Base-by-base conservation (phyloP, 1,140 invertebrate genomes). In the Hestina assimilis region DNA sequence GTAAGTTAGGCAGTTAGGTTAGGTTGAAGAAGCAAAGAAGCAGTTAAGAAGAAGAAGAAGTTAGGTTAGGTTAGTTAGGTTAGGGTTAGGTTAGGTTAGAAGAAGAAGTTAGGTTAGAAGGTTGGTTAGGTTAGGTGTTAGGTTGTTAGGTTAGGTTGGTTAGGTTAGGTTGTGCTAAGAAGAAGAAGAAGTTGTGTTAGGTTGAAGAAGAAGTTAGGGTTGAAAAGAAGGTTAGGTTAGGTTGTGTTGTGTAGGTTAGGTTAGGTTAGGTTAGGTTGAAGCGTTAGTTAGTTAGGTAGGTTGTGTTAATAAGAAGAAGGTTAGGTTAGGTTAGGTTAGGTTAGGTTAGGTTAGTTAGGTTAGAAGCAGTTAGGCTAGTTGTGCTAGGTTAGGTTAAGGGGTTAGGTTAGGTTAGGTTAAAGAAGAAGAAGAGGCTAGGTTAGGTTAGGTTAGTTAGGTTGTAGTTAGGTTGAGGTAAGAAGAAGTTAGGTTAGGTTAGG, bases 281-380 rank as follows among this genome's bases (percentile, higher is more conserved):
- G 29, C n/a, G n/a, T n/a, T n/a, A n/a, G n/a, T n/a, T n/a, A n/a
- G n/a, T n/a, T n/a, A n/a, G 29, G 3, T 3, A 33, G 29, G 29
- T 33, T 33, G 9, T 3, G 29, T 33, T 33, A 33, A 9, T 33
- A 4, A 33, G 29, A n/a, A n/a, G 29, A 33, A 9, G 29, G 58
- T 60, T 60, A 33, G 58, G 58, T 60, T 60, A 47, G 58, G 59
- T 62, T 56, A 52, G 59, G 59, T 62, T 62, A 46, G 59, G 59
- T 62, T 62, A 47, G 59, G 59, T 62, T 62, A 52, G 59, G 26
- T 28, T 28, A 9, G 26, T 4, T 28, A 8, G n/a, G 26, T 4
- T 9, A 2, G 2, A 9, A 9, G 26, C 8, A 4, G 3, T 9
- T 4, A 4, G 4, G 26, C 2, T 4, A 28, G 4, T n/a, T n/a